These are phyloP conservation scores for Pitangus sulphuratus DNA, from an alignment of 2,797 vertebrate species.

Conservation along the genomic window DNA sequence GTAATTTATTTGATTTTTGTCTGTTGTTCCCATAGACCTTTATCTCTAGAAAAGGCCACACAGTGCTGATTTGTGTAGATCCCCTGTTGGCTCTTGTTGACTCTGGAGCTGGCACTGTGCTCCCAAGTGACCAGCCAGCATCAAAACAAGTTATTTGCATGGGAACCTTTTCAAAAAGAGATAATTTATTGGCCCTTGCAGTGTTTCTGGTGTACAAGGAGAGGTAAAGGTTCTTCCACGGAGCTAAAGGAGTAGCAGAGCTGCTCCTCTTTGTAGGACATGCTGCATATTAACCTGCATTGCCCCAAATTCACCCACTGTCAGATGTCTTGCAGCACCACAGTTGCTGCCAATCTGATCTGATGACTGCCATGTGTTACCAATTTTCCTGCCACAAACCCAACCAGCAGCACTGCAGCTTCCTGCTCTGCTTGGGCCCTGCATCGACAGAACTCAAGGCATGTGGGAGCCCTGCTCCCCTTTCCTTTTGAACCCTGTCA, in stretches of 20 bases:
- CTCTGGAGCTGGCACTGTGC: background rate
- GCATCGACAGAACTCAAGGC: background rate
- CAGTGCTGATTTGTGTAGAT: background rate
- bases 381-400: background rate
- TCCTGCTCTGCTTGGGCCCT: background rate
- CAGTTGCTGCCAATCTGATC: background rate
- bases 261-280: background rate
- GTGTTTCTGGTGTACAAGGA: background rate
- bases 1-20: background rate
- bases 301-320: background rate
- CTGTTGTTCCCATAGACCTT: background rate
- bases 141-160: background rate
- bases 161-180: background rate
- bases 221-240: background rate
- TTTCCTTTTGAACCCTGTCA: background rate
- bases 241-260: background rate
- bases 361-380: background rate
- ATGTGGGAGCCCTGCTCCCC: fast-evolving
- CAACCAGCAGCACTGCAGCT: background rate
- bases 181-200: background rate
- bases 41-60: background rate
- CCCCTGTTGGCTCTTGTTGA: background rate
- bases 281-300: background rate
- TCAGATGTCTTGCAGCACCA: background rate
- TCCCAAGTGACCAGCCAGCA: background rate